Base-by-base conservation (phyloP, 1,140 invertebrate genomes). In the Rhynchophorus ferrugineus region DNA sequence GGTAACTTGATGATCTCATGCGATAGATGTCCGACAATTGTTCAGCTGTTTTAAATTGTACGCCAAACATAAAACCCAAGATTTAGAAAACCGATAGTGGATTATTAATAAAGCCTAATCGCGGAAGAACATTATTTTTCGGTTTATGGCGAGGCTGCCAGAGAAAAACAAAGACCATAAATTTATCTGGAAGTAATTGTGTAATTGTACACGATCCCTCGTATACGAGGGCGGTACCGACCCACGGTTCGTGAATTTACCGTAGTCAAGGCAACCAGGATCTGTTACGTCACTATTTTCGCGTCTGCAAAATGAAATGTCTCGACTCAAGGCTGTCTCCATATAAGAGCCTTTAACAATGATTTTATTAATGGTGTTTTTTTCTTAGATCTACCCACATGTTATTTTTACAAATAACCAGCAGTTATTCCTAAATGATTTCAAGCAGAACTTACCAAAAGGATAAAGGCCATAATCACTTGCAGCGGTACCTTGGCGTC, bases 181-280 rank as follows among this genome's bases (percentile, higher is more conserved):
- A n/a, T n/a, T n/a, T n/a, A n/a, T n/a, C n/a, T n/a, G n/a, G n/a
- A n/a, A n/a, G n/a, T n/a, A n/a, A n/a, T n/a, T n/a, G n/a, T n/a
- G n/a, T n/a, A n/a, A n/a, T 2, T 16, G 11, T 5, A 14, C 9
- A n/a, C n/a, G 11, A 7, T 34, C 24, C 34, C 44, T 19, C 29
- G 5, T 21, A 47, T 13, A 19, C 18, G 19, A 43, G 19, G 19
- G n/a, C n/a, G 11, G 20, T 9, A 36, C n/a, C 49, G 14, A 34
- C 49, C 49, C 29, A 51, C 49, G n/a, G 11, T 44, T 51, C 22
- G 39, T 51, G 49, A 51, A 51, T 51, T 51, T 51, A 36, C 45
- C 41, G 39, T 44, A 20, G 11, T 41, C 49, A 51, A 51, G 49
- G 49, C 20, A 37, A 36, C 34, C 49, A 51, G 49, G 49, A 51